Percentiles rank a stretch among this genome's conserved stretches.
Evolutionary conservation across 2,113 vertebrate species (phyloP).

Genomic region (Danionella cerebrum): DNA sequence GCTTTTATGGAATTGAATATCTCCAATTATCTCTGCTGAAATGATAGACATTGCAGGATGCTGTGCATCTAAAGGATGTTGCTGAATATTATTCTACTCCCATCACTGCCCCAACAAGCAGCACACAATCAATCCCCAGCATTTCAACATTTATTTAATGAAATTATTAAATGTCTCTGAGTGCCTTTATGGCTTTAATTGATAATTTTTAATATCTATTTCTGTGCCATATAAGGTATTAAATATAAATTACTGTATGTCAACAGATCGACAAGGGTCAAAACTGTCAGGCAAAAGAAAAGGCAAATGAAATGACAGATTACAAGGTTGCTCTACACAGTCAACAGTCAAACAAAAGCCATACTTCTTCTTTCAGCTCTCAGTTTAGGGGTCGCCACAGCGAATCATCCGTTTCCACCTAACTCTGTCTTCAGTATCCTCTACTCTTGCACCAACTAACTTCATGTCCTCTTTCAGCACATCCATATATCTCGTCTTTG

Average conservation of each 20-base stretch:
- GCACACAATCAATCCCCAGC: not conserved
- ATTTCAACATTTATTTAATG: not conserved
- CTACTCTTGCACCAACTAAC: no score
- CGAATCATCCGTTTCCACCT: no score
- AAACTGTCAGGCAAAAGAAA: not conserved
- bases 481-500: no score
- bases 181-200: not conserved
- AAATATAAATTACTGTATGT: not conserved
- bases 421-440: no score
- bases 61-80: conserved; percentile 20
- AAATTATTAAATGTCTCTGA: not conserved
- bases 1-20: not conserved
- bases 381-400: no score
- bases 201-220: no score
- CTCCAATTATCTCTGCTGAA: conserved; percentile 9
- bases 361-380: no score
- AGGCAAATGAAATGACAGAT: not conserved
- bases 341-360: no score
- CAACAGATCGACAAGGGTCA: not conserved
- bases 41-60: conserved; percentile 17
- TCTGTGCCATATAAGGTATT: no score
- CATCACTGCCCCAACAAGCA: conserved; percentile 10
- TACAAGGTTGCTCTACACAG: conserved; percentile 4
- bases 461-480: no score
- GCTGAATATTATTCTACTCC: conserved; percentile 16